Conservation (phyloP, 2,888 invertebrate species). For the Serripes groenlandicus region DNA sequence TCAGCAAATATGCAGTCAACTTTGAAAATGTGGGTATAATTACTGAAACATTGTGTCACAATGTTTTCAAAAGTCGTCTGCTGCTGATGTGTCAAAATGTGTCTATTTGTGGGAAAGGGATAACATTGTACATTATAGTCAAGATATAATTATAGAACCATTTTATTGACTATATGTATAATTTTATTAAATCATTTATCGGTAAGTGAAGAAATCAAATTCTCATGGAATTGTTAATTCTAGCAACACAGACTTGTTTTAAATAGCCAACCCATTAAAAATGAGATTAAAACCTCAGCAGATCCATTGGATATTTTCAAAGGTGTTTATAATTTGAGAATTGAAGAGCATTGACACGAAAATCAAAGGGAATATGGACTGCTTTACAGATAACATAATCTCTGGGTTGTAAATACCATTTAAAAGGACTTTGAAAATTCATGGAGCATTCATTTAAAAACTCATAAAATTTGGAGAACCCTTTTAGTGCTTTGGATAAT, state of each 20-base stretch:
- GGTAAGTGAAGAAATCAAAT: not conserved
- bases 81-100: no score
- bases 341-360: not conserved
- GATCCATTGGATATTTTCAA: no score
- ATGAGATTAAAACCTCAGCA: not conserved
- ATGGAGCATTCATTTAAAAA: constrained; percentile 18
- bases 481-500: no score
- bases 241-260: not conserved
- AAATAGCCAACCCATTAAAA: not conserved
- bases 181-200: not conserved
- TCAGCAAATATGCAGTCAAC: no score
- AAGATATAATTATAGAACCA: not conserved
- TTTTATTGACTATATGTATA: not conserved
- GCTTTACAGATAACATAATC: constrained; percentile 15
- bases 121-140: no score
- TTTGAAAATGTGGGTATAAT: no score
- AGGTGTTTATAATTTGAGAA: constrained; percentile 8
- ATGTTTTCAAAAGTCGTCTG: no score
- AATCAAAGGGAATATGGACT: not conserved
- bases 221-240: not conserved
- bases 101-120: no score
- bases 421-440: constrained; percentile 16
- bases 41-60: no score
- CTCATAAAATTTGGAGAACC: constrained; percentile 14
- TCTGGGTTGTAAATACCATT: constrained; percentile 8